Evolutionary conservation across 1,140 invertebrate genomes (phyloP).

Genomic region (Pseudomyrmex sp.): DNA sequence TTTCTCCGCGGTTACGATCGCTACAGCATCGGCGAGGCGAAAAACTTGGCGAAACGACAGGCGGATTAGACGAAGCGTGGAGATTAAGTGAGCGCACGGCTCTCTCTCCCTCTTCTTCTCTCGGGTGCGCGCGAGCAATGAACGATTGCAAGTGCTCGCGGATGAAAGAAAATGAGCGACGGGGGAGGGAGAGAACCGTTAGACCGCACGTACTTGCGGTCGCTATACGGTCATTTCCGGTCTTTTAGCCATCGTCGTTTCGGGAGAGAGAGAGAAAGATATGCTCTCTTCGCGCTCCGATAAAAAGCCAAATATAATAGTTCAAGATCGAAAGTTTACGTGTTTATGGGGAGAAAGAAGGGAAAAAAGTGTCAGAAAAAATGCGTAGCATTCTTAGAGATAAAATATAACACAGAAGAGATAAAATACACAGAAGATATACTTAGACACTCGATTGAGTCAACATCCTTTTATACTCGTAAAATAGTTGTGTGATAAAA

Average conservation of each 20-base stretch:
- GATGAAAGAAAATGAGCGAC: conserved; percentile 48
- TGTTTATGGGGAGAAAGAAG: background rate
- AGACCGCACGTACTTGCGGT: conserved; percentile 72
- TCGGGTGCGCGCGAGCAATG: conserved; percentile 32
- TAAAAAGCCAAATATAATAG: conserved; percentile 18
- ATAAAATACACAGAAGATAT: background rate
- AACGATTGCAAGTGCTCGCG: conserved; percentile 55
- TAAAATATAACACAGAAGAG: background rate
- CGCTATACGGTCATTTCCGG: conserved; percentile 71
- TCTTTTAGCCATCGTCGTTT: conserved; percentile 67
- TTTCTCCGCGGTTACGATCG: background rate
- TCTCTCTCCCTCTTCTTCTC: too few species aligned
- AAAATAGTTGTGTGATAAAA: too few species aligned
- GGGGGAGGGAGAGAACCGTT: conserved; percentile 63
- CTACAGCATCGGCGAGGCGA: background rate
- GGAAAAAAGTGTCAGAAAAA: background rate
- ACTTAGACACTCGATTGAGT: too few species aligned
- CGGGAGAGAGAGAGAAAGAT: conserved; percentile 34
- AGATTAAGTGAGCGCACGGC: conserved; percentile 47
- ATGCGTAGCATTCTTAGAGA: background rate
- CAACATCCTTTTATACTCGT: too few species aligned
- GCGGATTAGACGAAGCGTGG: conserved; percentile 50
- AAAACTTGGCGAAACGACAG: conserved; percentile 44
- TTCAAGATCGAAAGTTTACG: background rate
- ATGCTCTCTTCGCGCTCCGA: conserved; percentile 54